These are phyloP conservation scores for Macrosoma leucophasiata DNA, from an alignment of 2,888 invertebrate species.

Conservation along the genomic window DNA sequence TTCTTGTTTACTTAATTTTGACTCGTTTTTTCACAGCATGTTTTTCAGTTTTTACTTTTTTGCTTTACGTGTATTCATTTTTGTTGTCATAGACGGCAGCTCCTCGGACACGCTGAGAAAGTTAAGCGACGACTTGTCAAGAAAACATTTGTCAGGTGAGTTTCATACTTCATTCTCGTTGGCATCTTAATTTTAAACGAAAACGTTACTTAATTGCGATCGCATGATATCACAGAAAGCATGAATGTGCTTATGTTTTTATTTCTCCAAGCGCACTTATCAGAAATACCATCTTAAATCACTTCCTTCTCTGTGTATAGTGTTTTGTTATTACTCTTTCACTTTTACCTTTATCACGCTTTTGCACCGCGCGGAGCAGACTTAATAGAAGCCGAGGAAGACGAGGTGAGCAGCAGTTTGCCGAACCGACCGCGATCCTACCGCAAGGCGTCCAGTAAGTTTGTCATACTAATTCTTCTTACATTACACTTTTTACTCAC, in stretches of 20 bases:
- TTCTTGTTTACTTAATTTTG: constrained; percentile 17
- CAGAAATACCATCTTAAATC: constrained; percentile 36
- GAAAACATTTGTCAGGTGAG: constrained; percentile 74
- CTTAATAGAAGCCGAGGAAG: constrained; percentile 76
- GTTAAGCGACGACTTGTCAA: constrained; percentile 69
- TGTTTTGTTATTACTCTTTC: constrained; percentile 26
- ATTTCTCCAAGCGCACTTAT: constrained; percentile 33
- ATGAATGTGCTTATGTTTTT: constrained; percentile 46
- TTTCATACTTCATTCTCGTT: constrained; percentile 20
- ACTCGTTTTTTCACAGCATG: constrained; percentile 51
- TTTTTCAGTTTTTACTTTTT: constrained; percentile 48
- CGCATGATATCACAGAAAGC: constrained; percentile 48
- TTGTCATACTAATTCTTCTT: constrained; percentile 28
- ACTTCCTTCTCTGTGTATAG: constrained; percentile 23
- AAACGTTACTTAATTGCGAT: constrained; percentile 28
- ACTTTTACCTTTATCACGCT: constrained; percentile 40
- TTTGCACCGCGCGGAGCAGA: constrained; percentile 58
- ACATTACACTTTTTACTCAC: too few relatives aligned
- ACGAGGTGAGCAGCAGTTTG: constrained; percentile 66
- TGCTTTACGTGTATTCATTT: constrained; percentile 69
- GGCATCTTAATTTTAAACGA: too few relatives aligned
- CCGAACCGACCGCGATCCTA: constrained; percentile 61
- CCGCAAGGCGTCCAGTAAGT: constrained; percentile 78
- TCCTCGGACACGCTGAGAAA: constrained; percentile 66
- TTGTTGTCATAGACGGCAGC: constrained; percentile 73